Base-by-base conservation (phyloP, 2,888 invertebrate genomes). In the Xylota sylvarum region DNA sequence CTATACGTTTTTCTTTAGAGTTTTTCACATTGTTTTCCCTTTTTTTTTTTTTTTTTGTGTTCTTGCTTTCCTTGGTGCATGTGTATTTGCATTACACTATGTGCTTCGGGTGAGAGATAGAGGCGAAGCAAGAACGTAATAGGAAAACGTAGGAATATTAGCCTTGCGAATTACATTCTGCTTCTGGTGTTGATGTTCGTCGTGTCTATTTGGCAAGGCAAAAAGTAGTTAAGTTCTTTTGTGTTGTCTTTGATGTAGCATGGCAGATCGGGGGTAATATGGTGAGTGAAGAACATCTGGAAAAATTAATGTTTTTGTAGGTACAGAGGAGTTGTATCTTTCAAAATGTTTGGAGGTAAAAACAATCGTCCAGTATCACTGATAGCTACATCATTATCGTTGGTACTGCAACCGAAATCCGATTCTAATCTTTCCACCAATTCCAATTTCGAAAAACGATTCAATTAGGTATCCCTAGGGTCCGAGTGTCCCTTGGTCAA, bases 171-270 rank as follows among this genome's bases (percentile, higher is more conserved):
- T 58, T 58, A 30, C 40, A 73, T 43, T 60, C 32, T 46, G 65
- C 65, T 64, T 35, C 52, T 74, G 52, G 60, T 81, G 80, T 80
- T 81, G 67, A 74, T 67, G 74, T 67, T 80, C 65, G 64, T 80
- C 65, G 64, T 73, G 73, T 73, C 72, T 64, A 17, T 79, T 72
- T 79, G 60, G 62, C 43, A 72, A n/a, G 62, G 72, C 46, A 64
- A 72, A 64, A 40, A 56, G 64, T 37, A 37, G 10, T 37, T 70
- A 58, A 17, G 40, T 67, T 60, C 32, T 50, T 37, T 14, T 23
- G 4, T 12, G 19, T 37, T 17, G 9, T 17, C 27, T 17, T 46
- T 64, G 30, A 48, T 10, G 40, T 46, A 23, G 23, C 50, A 32
- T 64, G 12, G 32, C 17, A 30, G 2, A 64, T 12, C 10, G 48